A percentile compares a stretch with the other conserved stretches of the same genome.
phyloP scores from a whole-genome alignment of 2,113 vertebrate species.

The Leptodactylus fuscus region DNA sequence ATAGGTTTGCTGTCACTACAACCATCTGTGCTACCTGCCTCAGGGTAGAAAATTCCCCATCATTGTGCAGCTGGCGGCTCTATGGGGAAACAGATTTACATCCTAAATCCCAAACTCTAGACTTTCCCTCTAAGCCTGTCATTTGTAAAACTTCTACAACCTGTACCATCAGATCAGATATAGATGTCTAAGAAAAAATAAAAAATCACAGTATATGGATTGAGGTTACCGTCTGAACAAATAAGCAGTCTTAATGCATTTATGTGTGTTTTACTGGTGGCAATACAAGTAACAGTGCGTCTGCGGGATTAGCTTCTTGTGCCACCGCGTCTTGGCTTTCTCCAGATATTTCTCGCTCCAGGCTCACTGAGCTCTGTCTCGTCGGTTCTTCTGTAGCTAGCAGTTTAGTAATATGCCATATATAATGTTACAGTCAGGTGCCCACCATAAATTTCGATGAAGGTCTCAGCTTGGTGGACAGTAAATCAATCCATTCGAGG shows the following conservation, averaged over 20 bases:
- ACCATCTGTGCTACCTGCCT: too few species aligned
- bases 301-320: neutral
- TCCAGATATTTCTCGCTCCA: neutral
- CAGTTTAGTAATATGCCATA: constrained; percentile 16
- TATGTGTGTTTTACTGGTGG: neutral
- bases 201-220: neutral
- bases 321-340: neutral
- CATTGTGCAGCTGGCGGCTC: too few species aligned
- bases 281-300: neutral
- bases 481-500: constrained; percentile 32
- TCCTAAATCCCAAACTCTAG: neutral
- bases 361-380: neutral
- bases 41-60: too few species aligned
- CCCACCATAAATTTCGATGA: constrained; percentile 45
- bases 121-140: neutral
- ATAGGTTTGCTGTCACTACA: too few species aligned
- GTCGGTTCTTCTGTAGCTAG: neutral
- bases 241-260: neutral
- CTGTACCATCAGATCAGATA: neutral
- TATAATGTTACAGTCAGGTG: constrained; percentile 39
- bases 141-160: neutral
- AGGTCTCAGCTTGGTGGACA: constrained; percentile 23
- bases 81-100: too few species aligned
- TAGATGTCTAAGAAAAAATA: neutral
- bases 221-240: neutral